Conservation (phyloP, 2,888 invertebrate species). For the Osmoderma eremita region DNA sequence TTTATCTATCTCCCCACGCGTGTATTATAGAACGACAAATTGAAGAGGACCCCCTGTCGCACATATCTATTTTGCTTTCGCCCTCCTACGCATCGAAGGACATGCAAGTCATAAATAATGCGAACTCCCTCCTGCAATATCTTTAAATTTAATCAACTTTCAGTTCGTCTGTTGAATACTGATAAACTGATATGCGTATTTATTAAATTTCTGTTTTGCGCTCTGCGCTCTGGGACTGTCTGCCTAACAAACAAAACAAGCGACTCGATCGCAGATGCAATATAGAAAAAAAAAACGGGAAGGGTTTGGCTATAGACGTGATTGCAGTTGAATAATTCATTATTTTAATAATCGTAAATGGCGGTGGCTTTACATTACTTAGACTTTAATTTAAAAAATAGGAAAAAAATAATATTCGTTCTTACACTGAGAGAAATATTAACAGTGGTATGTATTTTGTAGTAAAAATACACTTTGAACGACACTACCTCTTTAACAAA, state of each 20-base stretch:
- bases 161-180: conserved; percentile 54
- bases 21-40: conserved; percentile 10
- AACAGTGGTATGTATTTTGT: too few relatives aligned
- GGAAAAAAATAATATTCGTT: too few relatives aligned
- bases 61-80: conserved; percentile 42
- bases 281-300: too few relatives aligned
- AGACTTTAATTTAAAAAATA: too few relatives aligned
- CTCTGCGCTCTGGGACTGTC: conserved; percentile 18
- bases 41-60: conserved; percentile 27
- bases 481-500: too few relatives aligned
- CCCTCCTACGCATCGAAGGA: conserved; percentile 47
- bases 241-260: background rate
- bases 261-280: background rate
- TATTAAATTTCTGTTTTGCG: conserved; percentile 47
- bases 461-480: too few relatives aligned
- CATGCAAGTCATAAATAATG: conserved; percentile 54
- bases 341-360: too few relatives aligned
- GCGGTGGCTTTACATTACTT: too few relatives aligned
- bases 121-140: conserved; percentile 53
- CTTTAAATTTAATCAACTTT: conserved; percentile 58
- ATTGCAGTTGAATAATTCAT: too few relatives aligned
- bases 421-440: too few relatives aligned
- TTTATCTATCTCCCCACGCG: conserved; percentile 28
- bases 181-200: conserved; percentile 46
- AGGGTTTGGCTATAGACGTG: too few relatives aligned